Base-by-base conservation (phyloP, 2,888 invertebrate species). In the Syrista parreyssii region DNA sequence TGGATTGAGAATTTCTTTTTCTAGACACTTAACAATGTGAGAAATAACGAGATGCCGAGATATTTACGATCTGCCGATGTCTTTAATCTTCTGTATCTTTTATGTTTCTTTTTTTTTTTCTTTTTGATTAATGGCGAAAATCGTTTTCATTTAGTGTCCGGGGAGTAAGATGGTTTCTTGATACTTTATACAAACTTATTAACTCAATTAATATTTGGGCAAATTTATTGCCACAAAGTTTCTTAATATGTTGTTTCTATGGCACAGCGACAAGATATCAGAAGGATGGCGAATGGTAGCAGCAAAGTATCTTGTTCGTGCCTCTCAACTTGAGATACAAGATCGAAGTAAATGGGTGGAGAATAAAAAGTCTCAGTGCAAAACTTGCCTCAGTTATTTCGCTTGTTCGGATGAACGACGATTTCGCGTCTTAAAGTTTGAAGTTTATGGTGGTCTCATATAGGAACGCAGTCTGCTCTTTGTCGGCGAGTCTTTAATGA, bases 181-280 rank as follows among this genome's bases (percentile, higher is more conserved):
- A 40, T 82, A 69, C n/a, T 69, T 78, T 82, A 30, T 55, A 15
- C 9, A 55, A 23, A 55, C 40, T 55, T 23, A 72, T 75, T 82
- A 82, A 83, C 82, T 78, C 79, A 81, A 84, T 81, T 81, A 80
- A 80, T 84, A 82, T 81, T 79, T 79, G 73, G 40, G 68, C 79
- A 78, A 82, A 82, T 82, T 79, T 82, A 84, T 84, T 81, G 82
- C 79, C 69, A 74, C 69, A 82, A 84, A 84, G 79, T 84, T 84
- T 83, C 79, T 77, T 83, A 84, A 84, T 84, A 82, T 82, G 81
- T 78, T 77, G 80, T 79, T 76, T 77, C 79, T 79, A 79, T 82
- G 79, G 15, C 77, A 73, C 73, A 78, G 72, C 73, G 81, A 77
- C 40, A 40, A 40, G 6, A 40, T 40, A 23, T 23, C 40, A 23